Evolutionary conservation across 2,797 vertebrate genomes (phyloP), one percentile per base, ranked within the genome.

Genomic region (Darevskia nairensis): DNA sequence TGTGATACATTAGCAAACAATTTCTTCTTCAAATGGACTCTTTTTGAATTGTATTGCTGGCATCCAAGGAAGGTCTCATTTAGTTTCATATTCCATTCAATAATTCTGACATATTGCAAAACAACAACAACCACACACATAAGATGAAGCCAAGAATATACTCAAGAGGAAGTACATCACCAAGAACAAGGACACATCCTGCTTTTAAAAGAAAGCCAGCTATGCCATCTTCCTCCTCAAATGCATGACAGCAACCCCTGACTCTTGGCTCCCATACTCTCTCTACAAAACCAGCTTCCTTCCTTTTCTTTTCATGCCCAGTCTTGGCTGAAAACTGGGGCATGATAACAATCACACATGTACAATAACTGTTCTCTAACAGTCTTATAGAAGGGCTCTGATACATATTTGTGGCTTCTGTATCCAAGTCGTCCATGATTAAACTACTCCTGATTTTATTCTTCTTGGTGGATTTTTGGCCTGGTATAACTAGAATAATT

Each of bases 191-290:
- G 91, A 97, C 91, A 84, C 89, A 95, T 90, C 95, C 93, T 72
- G 93, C 86, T 88, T 96, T 8, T n/a, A 1, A 95, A 91, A 97
- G 95, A 91, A 97, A 97, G 69, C 88, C 79, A 98, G 97, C 97
- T 97, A 97, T 98, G 97, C 97, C 98, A 96, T 97, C 96, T 97
- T 95, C 96, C 90, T 95, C 93, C 86, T 96, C 92, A 95, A 94
- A 92, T 94, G 97, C 97, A 98, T 97, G 97, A 94, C 94, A 93
- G 90, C 94, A 93, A 88, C 86, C 89, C 75, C 92, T 1, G 95
- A 79, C 82, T 92, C 50, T 92, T 90, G 83, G 94, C 93, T 94
- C 89, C 59, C 13, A 29, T 80, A 50, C 1, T 87, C 79, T 86
- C 92, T 68, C 93, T 89, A 92, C 94, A 92, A 90, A 91, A 95